phyloP scores from a whole-genome alignment of 1,140 invertebrate species.

The Pachypeltis micranthus region DNA sequence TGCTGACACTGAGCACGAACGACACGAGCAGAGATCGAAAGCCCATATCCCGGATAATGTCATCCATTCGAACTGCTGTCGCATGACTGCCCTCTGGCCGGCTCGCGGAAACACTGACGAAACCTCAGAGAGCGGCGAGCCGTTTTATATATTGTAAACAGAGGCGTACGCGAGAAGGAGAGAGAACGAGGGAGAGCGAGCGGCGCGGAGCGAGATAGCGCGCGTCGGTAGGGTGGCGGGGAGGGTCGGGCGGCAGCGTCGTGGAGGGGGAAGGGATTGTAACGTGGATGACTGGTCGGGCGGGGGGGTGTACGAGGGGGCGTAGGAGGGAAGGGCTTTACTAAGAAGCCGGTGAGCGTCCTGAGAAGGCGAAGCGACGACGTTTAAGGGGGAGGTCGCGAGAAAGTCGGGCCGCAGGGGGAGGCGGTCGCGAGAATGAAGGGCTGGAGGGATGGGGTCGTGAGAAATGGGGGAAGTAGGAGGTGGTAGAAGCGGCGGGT shows the following conservation, averaged over 20 bases:
- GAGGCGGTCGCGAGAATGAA: too few species aligned
- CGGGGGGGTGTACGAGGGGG: background rate
- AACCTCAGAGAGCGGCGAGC: background rate
- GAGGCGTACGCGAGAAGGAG: background rate
- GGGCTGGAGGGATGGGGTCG: too few species aligned
- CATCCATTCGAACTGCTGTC: background rate
- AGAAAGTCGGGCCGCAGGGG: too few species aligned
- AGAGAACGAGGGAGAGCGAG: background rate
- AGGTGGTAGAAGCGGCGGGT: too few species aligned
- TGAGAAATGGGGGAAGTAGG: too few species aligned
- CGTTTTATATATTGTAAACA: slow-evolving; percentile 2
- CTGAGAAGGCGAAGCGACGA: background rate
- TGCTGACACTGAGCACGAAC: background rate
- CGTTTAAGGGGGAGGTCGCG: too few species aligned
- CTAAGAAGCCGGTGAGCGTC: background rate
- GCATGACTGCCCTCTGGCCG: background rate
- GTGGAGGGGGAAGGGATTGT: too few species aligned
- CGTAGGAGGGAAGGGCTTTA: background rate
- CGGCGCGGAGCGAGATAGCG: too few species aligned
- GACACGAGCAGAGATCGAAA: slow-evolving; percentile 1
- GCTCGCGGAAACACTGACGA: background rate
- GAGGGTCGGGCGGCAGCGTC: too few species aligned
- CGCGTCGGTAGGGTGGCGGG: too few species aligned
- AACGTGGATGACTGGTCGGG: too few species aligned
- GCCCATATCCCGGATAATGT: background rate